Evolutionary conservation across 2,113 vertebrate species (phyloP).

Genomic region (Apodemus speciosus): DNA sequence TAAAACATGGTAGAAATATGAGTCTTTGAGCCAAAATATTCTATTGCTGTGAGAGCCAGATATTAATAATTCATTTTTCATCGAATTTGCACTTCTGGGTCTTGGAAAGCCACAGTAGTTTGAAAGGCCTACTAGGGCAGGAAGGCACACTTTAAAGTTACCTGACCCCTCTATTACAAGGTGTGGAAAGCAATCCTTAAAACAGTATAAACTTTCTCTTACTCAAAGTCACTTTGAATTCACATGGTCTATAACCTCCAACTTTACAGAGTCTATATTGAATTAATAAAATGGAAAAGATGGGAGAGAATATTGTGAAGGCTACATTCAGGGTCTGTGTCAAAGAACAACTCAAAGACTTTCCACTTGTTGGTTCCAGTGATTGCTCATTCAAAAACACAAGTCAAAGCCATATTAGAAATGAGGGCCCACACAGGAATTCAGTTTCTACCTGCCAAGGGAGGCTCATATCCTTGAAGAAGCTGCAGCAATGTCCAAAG

Average conservation of each 20-base stretch:
- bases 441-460: not conserved
- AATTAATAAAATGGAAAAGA: slow-evolving; percentile 50
- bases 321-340: not conserved
- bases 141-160: slow-evolving; percentile 79
- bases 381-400: slow-evolving; percentile 25
- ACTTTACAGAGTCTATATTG: slow-evolving; percentile 18
- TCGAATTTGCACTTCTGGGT: slow-evolving; percentile 78
- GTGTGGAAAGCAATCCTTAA: slow-evolving; percentile 67
- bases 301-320: not conserved
- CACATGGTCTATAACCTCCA: slow-evolving; percentile 54
- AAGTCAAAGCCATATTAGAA: not conserved
- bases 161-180: slow-evolving; percentile 68
- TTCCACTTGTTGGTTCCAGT: not conserved
- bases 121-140: slow-evolving; percentile 75
- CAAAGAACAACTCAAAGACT: slow-evolving; percentile 1
- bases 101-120: slow-evolving; percentile 76
- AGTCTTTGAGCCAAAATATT: slow-evolving; percentile 79
- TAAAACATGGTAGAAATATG: slow-evolving; percentile 81
- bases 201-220: slow-evolving; percentile 57
- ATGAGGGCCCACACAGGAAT: not conserved
- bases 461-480: not conserved
- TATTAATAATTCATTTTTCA: slow-evolving; percentile 88
- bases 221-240: slow-evolving; percentile 57
- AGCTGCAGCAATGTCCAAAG: not conserved
- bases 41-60: slow-evolving; percentile 79